Evolutionary conservation across 1,140 invertebrate species (phyloP), one percentile per base, ranked within the genome.

Genomic region (Drosophila kanapiae): DNA sequence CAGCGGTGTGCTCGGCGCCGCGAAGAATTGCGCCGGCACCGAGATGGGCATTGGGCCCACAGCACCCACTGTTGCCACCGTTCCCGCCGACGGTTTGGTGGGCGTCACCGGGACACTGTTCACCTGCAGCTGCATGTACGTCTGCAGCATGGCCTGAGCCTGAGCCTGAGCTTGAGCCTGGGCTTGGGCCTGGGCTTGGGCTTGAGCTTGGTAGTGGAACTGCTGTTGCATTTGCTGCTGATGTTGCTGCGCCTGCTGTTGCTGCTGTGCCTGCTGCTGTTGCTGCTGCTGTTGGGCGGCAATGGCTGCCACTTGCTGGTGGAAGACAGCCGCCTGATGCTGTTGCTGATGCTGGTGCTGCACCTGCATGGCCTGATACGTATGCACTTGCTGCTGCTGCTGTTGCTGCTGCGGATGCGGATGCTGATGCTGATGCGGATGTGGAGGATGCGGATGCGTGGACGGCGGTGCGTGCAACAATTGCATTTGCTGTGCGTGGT

Each of bases 401-500:
- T 90, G 91, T 23, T 86, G 84, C 53, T 92, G 91, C 33, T 91
- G 83, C 72, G 43, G 75, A 40, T 59, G 80, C 82, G 49, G 76
- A 77, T 59, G 82, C 58, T 57, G 84, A 65, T 87, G 84, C 80
- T 78, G 85, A 65, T 78, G 75, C 56, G 63, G 57, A 71, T 80
- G 82, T 75, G 86, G 72, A 70, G 69, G 69, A 78, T 92, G 91
- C 71, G 86, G 87, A 75, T 90, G 91, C 68, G 82, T 91, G 75
- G 88, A 81, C 68, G 90, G 86, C 64, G 86, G 72, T 80, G 88
- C 85, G 82, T 92, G 91, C 83, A 92, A 85, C 82, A 92, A 88
- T 92, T 92, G 91, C 91, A 92, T 92, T 92, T 92, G 91, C 85
- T 92, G 87, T 92, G 78, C 80, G 84, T 87, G 81, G 78, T 91